These are phyloP conservation scores for Rissa tridactyla DNA, from an alignment of 2,113 vertebrate genomes.

Conservation along the genomic window DNA sequence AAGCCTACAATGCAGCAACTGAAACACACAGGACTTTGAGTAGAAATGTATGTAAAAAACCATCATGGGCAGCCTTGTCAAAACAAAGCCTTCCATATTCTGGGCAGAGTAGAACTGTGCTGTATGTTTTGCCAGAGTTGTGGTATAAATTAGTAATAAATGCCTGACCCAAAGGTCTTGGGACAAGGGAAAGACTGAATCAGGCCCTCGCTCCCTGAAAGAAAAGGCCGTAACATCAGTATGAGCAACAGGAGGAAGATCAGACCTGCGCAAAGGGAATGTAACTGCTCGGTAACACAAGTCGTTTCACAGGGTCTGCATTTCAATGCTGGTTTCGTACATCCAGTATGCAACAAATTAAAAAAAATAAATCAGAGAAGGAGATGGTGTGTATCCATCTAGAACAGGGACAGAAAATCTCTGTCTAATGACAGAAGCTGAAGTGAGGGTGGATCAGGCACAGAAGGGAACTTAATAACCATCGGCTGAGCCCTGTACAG, in stretches of 20 bases:
- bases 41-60: background rate
- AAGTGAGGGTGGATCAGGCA: background rate
- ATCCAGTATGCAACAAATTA: background rate
- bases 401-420: background rate
- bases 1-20: background rate
- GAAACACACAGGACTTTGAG: background rate
- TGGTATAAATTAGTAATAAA: background rate
- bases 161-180: background rate
- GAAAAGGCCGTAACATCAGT: background rate
- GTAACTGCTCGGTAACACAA: background rate
- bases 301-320: background rate
- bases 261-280: background rate
- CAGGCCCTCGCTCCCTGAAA: background rate
- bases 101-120: background rate
- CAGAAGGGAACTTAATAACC: background rate
- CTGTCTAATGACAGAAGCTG: background rate
- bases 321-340: background rate
- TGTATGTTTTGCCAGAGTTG: background rate
- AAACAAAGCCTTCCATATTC: background rate
- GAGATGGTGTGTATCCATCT: background rate
- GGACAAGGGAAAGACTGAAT: background rate
- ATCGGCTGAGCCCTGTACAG: background rate
- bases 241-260: background rate
- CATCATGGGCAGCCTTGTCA: background rate
- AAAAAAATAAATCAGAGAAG: background rate